These are phyloP conservation scores for Rhea pennata DNA, from an alignment of 2,113 vertebrate species.

Conservation along the genomic window DNA sequence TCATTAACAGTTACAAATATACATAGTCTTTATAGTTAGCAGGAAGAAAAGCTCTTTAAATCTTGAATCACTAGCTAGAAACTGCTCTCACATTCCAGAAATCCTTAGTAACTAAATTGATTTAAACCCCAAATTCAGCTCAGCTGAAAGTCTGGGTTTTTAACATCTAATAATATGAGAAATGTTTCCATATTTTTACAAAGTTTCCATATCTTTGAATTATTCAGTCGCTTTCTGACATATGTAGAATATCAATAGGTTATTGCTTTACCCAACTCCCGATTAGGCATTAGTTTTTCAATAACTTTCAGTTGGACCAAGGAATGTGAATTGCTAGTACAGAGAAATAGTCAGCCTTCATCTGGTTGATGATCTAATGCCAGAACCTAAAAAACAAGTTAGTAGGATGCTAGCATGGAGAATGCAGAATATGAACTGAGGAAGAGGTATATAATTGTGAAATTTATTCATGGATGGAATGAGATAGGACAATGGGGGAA, in stretches of 20 bases:
- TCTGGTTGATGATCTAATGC: neutral
- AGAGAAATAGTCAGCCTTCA: neutral
- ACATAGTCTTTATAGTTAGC: neutral
- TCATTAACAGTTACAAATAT: neutral
- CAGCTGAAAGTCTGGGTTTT: neutral
- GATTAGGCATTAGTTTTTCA: neutral
- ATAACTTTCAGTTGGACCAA: neutral
- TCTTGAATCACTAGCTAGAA: neutral
- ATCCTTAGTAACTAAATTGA: neutral
- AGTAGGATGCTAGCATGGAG: neutral
- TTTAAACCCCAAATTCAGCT: neutral
- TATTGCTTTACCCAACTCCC: neutral
- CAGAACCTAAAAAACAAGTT: neutral
- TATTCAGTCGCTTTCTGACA: neutral
- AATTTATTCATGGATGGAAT: neutral
- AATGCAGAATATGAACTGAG: neutral
- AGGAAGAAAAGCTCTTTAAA: neutral
- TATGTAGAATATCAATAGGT: neutral
- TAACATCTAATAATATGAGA: neutral
- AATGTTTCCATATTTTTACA: neutral
- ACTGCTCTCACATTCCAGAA: neutral
- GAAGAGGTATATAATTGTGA: neutral
- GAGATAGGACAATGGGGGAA: neutral
- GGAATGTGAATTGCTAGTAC: neutral
- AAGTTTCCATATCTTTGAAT: neutral